Conservation (phyloP, 2,888 invertebrate species). For the Tridacna gigas region DNA sequence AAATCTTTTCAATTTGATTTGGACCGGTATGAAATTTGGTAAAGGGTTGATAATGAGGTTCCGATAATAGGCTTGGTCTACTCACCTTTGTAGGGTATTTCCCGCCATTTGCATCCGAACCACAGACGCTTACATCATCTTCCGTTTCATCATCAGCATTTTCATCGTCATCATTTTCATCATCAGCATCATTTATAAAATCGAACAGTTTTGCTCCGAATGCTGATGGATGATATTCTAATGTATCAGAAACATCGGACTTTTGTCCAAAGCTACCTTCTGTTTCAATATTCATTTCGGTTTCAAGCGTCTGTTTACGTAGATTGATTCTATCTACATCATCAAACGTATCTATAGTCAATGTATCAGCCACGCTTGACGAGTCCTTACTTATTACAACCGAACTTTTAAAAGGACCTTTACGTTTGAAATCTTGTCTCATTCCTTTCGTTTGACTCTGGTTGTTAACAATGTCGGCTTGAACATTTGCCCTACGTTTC, state of each 20-base stretch:
- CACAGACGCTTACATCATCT: background rate
- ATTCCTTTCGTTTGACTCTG: background rate
- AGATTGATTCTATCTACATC: no score
- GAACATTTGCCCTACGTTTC: background rate
- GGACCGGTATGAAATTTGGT: no score
- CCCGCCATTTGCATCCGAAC: no score
- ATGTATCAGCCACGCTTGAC: background rate
- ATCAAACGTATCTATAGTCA: background rate
- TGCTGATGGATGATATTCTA: background rate
- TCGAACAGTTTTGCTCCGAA: constrained; percentile 10
- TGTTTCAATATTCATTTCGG: no score
- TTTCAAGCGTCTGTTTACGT: no score
- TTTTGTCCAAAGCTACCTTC: no score
- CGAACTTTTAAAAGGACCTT: constrained; percentile 1
- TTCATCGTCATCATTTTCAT: constrained; percentile 1
- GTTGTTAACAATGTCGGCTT: background rate
- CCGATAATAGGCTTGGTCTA: no score
- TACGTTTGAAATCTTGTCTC: background rate
- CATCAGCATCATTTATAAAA: constrained; percentile 3
- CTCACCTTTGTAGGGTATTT: no score
- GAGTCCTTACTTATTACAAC: background rate
- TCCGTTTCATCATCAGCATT: background rate
- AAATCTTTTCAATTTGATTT: no score
- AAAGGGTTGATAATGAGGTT: no score
- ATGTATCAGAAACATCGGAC: background rate